Conservation (phyloP, 2,888 invertebrate species). For the Oligia fasciuncula region DNA sequence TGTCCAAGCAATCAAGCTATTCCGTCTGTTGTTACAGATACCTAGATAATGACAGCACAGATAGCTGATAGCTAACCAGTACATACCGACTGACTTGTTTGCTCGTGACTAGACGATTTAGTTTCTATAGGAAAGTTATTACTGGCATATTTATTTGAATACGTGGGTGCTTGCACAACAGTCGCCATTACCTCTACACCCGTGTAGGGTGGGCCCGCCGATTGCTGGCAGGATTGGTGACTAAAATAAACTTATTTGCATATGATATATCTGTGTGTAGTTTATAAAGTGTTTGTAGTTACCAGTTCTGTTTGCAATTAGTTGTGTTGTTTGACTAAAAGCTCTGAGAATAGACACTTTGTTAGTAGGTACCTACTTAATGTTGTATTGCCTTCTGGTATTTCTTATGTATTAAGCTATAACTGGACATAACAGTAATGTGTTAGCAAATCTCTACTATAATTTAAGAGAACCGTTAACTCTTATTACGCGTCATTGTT, state of each 20-base stretch:
- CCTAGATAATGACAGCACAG: slow-evolving; percentile 72
- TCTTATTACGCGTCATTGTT: slow-evolving; percentile 56
- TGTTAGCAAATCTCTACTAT: slow-evolving; percentile 17
- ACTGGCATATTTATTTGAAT: slow-evolving; percentile 86
- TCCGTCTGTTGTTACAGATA: slow-evolving; percentile 71
- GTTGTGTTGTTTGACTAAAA: slow-evolving; percentile 30
- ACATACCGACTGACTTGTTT: slow-evolving; percentile 73
- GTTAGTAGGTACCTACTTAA: not conserved
- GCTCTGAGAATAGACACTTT: slow-evolving; percentile 10
- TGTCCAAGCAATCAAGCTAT: slow-evolving; percentile 61
- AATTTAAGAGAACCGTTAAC: slow-evolving; percentile 30
- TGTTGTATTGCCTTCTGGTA: not conserved
- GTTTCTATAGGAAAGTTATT: slow-evolving; percentile 88
- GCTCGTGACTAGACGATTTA: slow-evolving; percentile 88
- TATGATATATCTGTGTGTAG: slow-evolving; percentile 40
- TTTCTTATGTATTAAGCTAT: not conserved
- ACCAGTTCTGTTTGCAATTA: slow-evolving; percentile 36
- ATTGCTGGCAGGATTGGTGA: slow-evolving; percentile 45
- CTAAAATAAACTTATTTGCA: slow-evolving; percentile 58
- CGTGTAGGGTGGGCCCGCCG: slow-evolving; percentile 56
- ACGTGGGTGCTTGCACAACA: slow-evolving; percentile 87
- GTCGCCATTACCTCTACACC: slow-evolving; percentile 74
- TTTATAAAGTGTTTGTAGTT: slow-evolving; percentile 29
- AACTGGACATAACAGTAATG: slow-evolving; percentile 26
- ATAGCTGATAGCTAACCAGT: slow-evolving; percentile 67